These are phyloP conservation scores for Henricia sp. DNA, from an alignment of 53 echinoderm and acorn worm genomes.

Conservation along the genomic window DNA sequence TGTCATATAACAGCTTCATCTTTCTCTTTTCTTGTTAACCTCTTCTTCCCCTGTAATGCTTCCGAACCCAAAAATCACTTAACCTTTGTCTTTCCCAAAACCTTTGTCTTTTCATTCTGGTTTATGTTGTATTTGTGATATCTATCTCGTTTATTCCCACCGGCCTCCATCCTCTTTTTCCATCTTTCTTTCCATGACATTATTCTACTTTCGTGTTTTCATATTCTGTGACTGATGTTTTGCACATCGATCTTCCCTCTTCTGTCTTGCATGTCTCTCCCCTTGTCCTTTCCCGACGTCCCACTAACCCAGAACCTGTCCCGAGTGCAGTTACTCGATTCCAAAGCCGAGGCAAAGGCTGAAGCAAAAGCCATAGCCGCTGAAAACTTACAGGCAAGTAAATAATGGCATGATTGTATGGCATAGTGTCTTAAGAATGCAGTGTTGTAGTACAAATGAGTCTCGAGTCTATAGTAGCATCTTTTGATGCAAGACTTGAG, in stretches of 20 bases:
- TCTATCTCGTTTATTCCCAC: background rate
- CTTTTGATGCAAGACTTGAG: no score
- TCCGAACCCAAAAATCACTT: background rate
- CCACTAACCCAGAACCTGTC: constrained; percentile 51
- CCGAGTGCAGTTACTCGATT: constrained; percentile 49
- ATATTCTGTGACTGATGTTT: background rate
- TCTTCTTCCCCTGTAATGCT: background rate
- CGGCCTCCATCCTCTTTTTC: background rate
- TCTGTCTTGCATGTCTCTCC: background rate
- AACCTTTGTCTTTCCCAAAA: background rate
- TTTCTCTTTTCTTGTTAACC: background rate
- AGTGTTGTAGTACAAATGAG: no score
- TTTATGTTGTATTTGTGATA: background rate
- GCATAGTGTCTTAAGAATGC: no score
- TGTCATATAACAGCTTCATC: background rate
- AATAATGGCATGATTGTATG: no score
- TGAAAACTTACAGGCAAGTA: constrained; percentile 46
- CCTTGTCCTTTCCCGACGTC: background rate
- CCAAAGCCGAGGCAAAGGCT: constrained; percentile 45
- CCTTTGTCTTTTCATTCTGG: background rate
- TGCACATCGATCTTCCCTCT: background rate
- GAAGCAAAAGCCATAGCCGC: constrained; percentile 16
- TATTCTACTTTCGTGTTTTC: background rate
- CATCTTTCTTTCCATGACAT: no score
- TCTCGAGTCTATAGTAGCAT: no score